Evolutionary conservation across 2,888 invertebrate genomes (phyloP), one percentile per base, ranked within the genome.

Genomic region (Yponomeuta sedellus): DNA sequence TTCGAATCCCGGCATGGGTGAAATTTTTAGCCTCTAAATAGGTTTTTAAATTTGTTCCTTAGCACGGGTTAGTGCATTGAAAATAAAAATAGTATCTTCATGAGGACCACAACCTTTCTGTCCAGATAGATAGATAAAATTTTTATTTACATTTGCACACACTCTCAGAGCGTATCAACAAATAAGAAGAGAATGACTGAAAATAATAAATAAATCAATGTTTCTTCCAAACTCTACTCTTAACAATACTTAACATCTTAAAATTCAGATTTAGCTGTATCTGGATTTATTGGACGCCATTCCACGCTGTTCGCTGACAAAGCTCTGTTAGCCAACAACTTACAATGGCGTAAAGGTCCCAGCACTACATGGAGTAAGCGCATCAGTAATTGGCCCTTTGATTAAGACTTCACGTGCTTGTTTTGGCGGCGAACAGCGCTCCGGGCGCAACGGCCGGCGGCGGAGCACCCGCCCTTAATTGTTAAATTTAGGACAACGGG

Each of bases 331-430:
- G 8, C 10, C 8, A 34, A 34, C 34, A 52, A 52, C 16, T 12
- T 52, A 16, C 40, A 8, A 40, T 2, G 1, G 19, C 44, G 16
- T 39, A 22, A 28, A n/a, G n/a, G 8, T 34, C 28, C 25, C 61
- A 44, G 40, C 63, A 63, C 63, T 63, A 63, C 34, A 10, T 16
- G 16, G 11, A 63, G 63, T 40, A 19, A 44, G 40, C 11, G 44
- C 44, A 63, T n/a, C 75, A 75, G 75, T 77, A 80, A 76, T 73
- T 74, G 75, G 70, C 67, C 72, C 66, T 71, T 75, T 76, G 75
- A 80, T 82, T 79, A 80, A 83, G 80, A 76, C 77, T 69, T 81
- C 75, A 73, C 64, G 16, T 73, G 72, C 71, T 75, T 75, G 72
- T 75, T 75, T 75, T 74, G 73, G 70, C 71, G 67, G 69, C 68